Base-by-base conservation (phyloP, 92 coral and sea anemone species). In the Porites divaricata region DNA sequence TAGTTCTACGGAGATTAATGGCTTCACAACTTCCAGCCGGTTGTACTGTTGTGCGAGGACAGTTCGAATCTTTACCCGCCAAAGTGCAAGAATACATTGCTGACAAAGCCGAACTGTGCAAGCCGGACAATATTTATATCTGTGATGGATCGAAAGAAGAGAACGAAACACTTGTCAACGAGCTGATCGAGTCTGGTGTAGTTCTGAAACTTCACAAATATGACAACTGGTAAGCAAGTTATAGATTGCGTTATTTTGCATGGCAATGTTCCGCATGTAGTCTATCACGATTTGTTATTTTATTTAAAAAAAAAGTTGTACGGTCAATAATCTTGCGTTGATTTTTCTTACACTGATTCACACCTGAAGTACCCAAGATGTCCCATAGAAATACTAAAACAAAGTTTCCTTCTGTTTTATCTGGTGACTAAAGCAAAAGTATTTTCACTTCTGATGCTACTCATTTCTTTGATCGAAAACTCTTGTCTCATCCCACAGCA, bases 101-200 rank as follows among this genome's bases (percentile, higher is more conserved):
- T 12, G 94, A 94, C 76, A 88, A 91, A 67, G 95, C 92, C 22
- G 90, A 89, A 49, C 80, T 94, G 15, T 92, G 95, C 73, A 75
- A 84, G 69, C 98, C 98, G 10, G 95, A 89, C 71, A 85, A 92
- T 19, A 67, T 94, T 48, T 92, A 88, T 63, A 90, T 94, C 52
- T 92, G 95, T 81, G 98, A 94, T 83, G 98, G 98, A 9, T 87
- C 96, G 41, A 83, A 86, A 9, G 89, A 83, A 41, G 98, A 94
- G 70, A 87, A 92, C 86, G 86, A 92, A 54, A 57, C 88, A 2
- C 71, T 92, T 74, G 77, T 94, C 67, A 89, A 92, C 45, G 58
- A 81, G 54, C 81, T 94, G 83, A 81, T 87, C 82, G 87, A 94
- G 67, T 84, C 71, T 8, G 95, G 93, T 52, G 78, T 90, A 65